Percentiles rank a stretch among this genome's conserved stretches.
phyloP scores from a whole-genome alignment of 1,140 invertebrate genomes.

The Holcopasites calliopsidis region DNA sequence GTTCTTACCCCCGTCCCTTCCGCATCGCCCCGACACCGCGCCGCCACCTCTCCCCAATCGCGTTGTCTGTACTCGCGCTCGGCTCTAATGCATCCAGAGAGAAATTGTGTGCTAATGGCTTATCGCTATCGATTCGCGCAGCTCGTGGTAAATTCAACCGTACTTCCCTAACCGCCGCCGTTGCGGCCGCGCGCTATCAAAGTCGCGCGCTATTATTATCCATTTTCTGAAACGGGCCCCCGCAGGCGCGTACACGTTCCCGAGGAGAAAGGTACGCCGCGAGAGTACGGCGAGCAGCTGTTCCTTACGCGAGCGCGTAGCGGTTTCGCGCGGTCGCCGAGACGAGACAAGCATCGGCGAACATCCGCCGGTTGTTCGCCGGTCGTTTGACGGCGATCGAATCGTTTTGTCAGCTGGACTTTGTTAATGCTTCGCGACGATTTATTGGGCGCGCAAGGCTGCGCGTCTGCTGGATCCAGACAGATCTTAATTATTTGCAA shows the following conservation, averaged over 20 bases:
- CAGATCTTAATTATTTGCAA: no score
- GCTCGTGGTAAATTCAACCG: slow-evolving; percentile 51
- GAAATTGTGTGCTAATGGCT: slow-evolving; percentile 62
- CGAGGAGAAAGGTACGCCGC: no score
- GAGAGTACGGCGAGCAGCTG: slow-evolving; percentile 23
- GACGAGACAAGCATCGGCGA: no score
- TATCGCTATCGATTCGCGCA: slow-evolving; percentile 54
- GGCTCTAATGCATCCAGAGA: slow-evolving; percentile 13
- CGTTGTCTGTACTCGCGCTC: background rate
- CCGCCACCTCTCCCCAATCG: background rate
- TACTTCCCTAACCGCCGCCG: slow-evolving; percentile 38
- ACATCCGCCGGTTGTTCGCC: no score
- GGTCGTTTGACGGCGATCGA: no score
- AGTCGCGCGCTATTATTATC: slow-evolving; percentile 53
- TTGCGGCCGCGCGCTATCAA: slow-evolving; percentile 5
- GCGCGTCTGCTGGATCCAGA: no score
- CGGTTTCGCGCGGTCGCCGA: no score
- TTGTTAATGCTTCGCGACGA: no score
- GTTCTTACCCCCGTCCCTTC: no score
- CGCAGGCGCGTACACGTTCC: background rate
- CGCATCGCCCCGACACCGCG: background rate
- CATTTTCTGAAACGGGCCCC: background rate
- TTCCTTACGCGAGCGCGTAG: background rate
- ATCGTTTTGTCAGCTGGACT: no score
- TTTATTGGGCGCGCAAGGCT: no score